A percentile compares a stretch with the other conserved stretches of the same genome.
Evolutionary conservation across 2,888 invertebrate genomes (phyloP).

Genomic region (Diplolepis rosae): DNA sequence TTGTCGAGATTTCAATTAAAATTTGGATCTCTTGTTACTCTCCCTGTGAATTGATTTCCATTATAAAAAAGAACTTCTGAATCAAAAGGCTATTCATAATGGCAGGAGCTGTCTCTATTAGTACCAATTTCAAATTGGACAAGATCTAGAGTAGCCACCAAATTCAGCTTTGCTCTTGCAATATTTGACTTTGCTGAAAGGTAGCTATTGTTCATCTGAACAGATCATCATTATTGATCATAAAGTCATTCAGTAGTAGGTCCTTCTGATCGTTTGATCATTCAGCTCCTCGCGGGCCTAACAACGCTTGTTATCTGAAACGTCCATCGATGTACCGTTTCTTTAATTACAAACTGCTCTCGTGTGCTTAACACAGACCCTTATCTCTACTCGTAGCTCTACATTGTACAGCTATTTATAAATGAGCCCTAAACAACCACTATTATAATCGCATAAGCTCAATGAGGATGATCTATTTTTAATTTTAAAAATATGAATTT

Average conservation of each 20-base stretch:
- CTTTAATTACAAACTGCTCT: constrained; percentile 60
- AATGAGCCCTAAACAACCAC: not conserved
- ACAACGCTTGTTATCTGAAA: constrained; percentile 4
- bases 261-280: constrained; percentile 9
- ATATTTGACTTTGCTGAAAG: constrained; percentile 2
- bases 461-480: not conserved
- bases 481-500: not conserved
- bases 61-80: not conserved
- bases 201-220: not conserved
- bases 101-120: not conserved
- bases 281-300: not conserved
- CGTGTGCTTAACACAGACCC: constrained; percentile 30
- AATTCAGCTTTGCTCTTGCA: not conserved
- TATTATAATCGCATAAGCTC: not conserved
- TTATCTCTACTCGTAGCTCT: not conserved
- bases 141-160: not conserved
- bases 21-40: too few species aligned
- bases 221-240: not conserved
- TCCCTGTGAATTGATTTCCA: too few species aligned
- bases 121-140: not conserved
- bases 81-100: not conserved
- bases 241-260: not conserved
- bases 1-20: too few species aligned
- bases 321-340: constrained; percentile 58
- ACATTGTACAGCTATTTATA: not conserved